Evolutionary conservation across 2,113 vertebrate species (phyloP), one percentile per base, ranked within the genome.

Genomic region (Malurus alboscapulatus): DNA sequence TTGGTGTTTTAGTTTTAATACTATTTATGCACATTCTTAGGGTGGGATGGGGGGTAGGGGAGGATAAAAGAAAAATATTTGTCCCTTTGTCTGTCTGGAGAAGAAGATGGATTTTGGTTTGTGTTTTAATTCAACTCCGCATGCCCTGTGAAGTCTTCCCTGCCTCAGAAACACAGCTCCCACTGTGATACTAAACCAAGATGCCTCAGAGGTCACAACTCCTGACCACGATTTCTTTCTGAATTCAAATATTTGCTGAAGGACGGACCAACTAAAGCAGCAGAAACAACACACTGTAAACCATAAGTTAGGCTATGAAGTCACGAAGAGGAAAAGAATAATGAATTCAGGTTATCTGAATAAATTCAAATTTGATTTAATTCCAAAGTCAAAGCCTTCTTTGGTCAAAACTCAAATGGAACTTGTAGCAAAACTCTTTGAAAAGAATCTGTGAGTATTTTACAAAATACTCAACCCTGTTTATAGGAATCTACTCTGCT

Each of bases 21-120:
- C 47, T 72, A 30, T 30, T 48, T 85, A 18, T 11, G 8, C 19
- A n/a, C 12, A 24, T 85, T 85, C 12, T 61, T 59, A 19, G 51
- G n/a, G 36, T 0, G 2, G 7, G 12, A 7, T 0, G 1, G 14
- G 0, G 15, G 4, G 3, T 3, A 4, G 12, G 3, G 9, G 4
- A 34, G 13, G 12, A 68, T 18, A 45, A 53, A 29, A 17, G 15
- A 42, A 3, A 87, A 84, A 38, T 34, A n/a, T 74, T 45, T 92
- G 22, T 53, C 15, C 34, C 16, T 76, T 34, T 88, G 3, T 51
- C 65, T 44, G 13, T 20, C 20, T 62, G 6, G 6, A 88, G 5
- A 2, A 85, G 14, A 69, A 26, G 17, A 54, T 5, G 17, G 38
- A 53, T 67, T 71, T 66, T 4, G 9, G 0, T 1, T 22, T 67